Evolutionary conservation across 1,140 invertebrate genomes (phyloP), one percentile per base, ranked within the genome.

Genomic region (Euwallacea fornicatus): DNA sequence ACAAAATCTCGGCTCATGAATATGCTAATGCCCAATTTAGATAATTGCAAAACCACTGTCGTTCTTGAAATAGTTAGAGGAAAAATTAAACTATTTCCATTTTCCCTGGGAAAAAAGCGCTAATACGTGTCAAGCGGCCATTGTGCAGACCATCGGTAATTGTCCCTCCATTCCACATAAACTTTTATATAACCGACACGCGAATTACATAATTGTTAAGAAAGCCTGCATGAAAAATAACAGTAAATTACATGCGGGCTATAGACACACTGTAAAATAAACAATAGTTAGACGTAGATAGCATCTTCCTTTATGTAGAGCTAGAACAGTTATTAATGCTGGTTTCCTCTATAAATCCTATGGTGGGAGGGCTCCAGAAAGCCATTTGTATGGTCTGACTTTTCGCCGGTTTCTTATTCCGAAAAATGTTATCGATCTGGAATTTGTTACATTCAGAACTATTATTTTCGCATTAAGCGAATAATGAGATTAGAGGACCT

Each of bases 161-260:
- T 66, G 64, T 66, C 53, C 64, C 64, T 66, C 56, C 56, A 66
- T 58, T 58, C 54, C 64, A 66, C 53, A 66, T 56, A 66, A 66
- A 56, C 64, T 66, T 66, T 66, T 56, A 66, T 66, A 66, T 66
- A 47, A 55, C 53, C 16, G 54, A 58, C 64, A 66, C 64, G 64
- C 64, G 64, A 66, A 66, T 66, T 66, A 66, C 41, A 47, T 66
- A 66, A 66, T 66, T 66, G 64, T 66, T 66, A 66, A 66, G 64
- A 54, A 66, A 47, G 0, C 53, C 53, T 66, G 64, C 64, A 66
- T 66, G 64, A 56, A 43, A 66, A 66, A 43, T 55, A 15, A 53
- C 64, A 66, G 53, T 66, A 66, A 66, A 66, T 66, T 66, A 66
- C 41, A 66, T 58, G 64, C n/a, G 53, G 33, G 56, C 64, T 58